A percentile compares a stretch with the other conserved stretches of the same genome.
phyloP scores from a whole-genome alignment of 2,113 vertebrate genomes.

The Chaenocephalus aceratus region DNA sequence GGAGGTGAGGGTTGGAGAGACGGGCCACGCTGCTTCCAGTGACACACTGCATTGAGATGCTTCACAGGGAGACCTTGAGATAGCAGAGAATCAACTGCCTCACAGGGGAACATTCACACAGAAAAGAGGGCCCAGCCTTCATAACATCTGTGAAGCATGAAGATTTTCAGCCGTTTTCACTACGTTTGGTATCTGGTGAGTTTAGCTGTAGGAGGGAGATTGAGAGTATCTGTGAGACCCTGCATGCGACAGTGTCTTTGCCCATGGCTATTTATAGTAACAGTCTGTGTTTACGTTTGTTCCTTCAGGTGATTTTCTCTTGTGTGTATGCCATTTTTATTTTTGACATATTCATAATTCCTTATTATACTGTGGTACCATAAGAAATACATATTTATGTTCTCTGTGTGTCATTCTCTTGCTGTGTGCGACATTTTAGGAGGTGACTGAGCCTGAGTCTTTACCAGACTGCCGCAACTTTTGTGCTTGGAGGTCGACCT shows the following conservation, averaged over 20 bases:
- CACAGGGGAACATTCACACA: not conserved
- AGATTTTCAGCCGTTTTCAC: slow-evolving; percentile 89
- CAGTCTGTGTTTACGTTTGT: slow-evolving; percentile 12
- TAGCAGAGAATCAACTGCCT: not conserved
- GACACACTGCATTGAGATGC: slow-evolving; percentile 49
- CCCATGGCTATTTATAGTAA: slow-evolving; percentile 16
- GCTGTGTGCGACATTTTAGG: slow-evolving; percentile 74
- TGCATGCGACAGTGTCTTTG: slow-evolving; percentile 2
- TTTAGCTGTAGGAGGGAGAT: slow-evolving; percentile 27
- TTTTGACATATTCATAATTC: slow-evolving; percentile 2
- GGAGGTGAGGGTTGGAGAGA: slow-evolving; percentile 31
- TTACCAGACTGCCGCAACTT: slow-evolving; percentile 77
- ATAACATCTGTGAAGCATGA: slow-evolving; percentile 76
- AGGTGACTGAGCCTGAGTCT: slow-evolving; percentile 71
- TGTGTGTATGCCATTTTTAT: not conserved
- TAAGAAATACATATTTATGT: slow-evolving; percentile 42
- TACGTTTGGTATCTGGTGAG: slow-evolving; percentile 93
- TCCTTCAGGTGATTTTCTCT: slow-evolving; percentile 9
- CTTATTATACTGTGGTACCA: not conserved
- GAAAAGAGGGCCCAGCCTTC: not conserved
- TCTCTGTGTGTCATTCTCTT: slow-evolving; percentile 61
- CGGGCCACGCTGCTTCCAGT: slow-evolving; percentile 16
- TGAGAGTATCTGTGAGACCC: slow-evolving; percentile 6
- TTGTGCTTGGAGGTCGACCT: slow-evolving; percentile 80
- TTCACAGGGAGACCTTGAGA: slow-evolving; percentile 29